phyloP scores from a whole-genome alignment of 2,797 vertebrate species.

The Aulostomus chinensis region DNA sequence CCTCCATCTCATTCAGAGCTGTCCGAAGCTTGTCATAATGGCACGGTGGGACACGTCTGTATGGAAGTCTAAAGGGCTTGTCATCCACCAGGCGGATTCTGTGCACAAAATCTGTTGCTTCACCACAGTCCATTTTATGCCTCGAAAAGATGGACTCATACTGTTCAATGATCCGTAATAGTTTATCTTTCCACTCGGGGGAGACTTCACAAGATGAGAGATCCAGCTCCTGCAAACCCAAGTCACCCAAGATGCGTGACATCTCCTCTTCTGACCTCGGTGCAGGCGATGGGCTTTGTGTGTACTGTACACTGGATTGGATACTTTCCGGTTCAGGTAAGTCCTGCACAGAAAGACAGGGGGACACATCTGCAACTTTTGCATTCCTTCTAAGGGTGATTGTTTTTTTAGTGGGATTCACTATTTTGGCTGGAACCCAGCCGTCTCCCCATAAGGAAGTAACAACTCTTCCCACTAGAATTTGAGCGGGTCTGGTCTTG shows the following conservation, averaged over 20 bases:
- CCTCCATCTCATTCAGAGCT: conserved; percentile 27
- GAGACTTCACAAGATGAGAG: conserved; percentile 20
- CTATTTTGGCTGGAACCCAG: conserved; percentile 32
- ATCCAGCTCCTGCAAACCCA: conserved; percentile 8
- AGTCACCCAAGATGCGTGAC: neutral
- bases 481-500: conserved; percentile 5
- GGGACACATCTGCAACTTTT: conserved; percentile 15
- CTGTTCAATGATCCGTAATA: conserved; percentile 7
- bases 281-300: neutral
- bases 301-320: neutral
- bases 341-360: conserved; percentile 8
- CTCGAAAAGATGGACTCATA: conserved; percentile 35
- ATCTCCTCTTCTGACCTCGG: neutral
- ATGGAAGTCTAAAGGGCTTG: conserved; percentile 26
- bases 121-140: conserved; percentile 35
- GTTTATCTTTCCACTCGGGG: conserved; percentile 7
- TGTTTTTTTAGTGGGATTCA: conserved; percentile 18
- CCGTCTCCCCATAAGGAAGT: conserved; percentile 25
- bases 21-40: conserved; percentile 30
- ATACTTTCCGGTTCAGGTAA: neutral
- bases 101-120: conserved; percentile 24
- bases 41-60: conserved; percentile 4
- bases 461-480: conserved; percentile 27
- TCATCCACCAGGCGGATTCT: conserved; percentile 18
- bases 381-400: conserved; percentile 21